Evolutionary conservation across 2,113 vertebrate genomes (phyloP).

Genomic region (Progne subis): DNA sequence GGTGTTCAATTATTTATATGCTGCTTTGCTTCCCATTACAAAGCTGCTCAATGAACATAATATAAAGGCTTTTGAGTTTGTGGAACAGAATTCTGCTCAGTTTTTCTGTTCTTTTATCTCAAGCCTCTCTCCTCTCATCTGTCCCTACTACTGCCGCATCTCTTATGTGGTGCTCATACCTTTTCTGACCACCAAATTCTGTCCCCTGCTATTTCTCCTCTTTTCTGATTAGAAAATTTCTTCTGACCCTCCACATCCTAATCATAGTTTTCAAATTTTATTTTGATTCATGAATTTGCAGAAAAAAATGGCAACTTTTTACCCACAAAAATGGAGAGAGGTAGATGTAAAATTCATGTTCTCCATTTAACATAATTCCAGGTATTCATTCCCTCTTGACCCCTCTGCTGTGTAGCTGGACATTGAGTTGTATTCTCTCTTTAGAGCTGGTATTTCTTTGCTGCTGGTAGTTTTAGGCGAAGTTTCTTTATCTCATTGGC

Average conservation of each 20-base stretch:
- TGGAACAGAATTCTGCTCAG: background rate
- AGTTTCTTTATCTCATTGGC: background rate
- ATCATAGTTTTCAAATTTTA: background rate
- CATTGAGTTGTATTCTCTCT: background rate
- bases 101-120: background rate
- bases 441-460: background rate
- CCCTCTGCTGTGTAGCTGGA: background rate
- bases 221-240: background rate
- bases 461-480: background rate
- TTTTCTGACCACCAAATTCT: background rate
- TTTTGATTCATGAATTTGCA: background rate
- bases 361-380: background rate
- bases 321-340: background rate
- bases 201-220: background rate
- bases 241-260: background rate
- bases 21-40: background rate
- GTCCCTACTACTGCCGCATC: background rate
- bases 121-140: background rate
- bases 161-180: background rate
- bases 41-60: background rate
- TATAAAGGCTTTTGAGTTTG: background rate
- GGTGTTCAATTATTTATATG: conserved; percentile 4
- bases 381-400: background rate
- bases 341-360: background rate
- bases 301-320: background rate